phyloP scores from a whole-genome alignment of 1,140 invertebrate genomes.

The Teleogryllus occipitalis region DNA sequence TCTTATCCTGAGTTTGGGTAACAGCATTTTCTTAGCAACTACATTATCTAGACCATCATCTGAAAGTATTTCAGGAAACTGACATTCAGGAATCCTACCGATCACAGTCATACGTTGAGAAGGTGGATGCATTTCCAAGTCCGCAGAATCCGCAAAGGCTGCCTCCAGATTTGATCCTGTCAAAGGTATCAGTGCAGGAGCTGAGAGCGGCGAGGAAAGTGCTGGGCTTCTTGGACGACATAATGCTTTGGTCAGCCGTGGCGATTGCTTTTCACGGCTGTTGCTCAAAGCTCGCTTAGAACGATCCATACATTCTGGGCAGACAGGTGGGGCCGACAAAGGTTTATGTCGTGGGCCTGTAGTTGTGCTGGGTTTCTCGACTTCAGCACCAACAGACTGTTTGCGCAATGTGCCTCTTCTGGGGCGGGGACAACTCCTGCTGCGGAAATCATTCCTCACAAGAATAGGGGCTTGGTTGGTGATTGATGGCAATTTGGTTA shows the following conservation, averaged over 20 bases:
- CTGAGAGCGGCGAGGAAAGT: not conserved
- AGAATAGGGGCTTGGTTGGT: conserved; percentile 14
- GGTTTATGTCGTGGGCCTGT: not conserved
- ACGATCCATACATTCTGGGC: not conserved
- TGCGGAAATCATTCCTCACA: conserved; percentile 17
- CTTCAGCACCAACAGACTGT: conserved; percentile 9
- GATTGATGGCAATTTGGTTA: conserved; percentile 33
- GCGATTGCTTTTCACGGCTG: conserved; percentile 11
- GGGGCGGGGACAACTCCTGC: conserved; percentile 13
- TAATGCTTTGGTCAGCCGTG: not conserved
- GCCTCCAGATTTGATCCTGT: not conserved
- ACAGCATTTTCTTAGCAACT: conserved; percentile 9
- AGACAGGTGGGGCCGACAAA: not conserved
- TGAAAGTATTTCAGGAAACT: not conserved
- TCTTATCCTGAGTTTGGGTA: conserved; percentile 10
- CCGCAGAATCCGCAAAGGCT: not conserved
- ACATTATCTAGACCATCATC: not conserved
- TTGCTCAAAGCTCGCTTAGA: conserved; percentile 13
- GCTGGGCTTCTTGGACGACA: conserved; percentile 8
- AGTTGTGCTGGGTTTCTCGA: not conserved
- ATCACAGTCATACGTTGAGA: not conserved
- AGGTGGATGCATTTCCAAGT: not conserved
- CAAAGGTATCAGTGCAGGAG: not conserved
- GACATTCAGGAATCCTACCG: not conserved
- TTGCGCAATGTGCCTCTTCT: conserved; percentile 10